phyloP scores from a whole-genome alignment of 2,113 vertebrate species.

The Entosphenus tridentatus region DNA sequence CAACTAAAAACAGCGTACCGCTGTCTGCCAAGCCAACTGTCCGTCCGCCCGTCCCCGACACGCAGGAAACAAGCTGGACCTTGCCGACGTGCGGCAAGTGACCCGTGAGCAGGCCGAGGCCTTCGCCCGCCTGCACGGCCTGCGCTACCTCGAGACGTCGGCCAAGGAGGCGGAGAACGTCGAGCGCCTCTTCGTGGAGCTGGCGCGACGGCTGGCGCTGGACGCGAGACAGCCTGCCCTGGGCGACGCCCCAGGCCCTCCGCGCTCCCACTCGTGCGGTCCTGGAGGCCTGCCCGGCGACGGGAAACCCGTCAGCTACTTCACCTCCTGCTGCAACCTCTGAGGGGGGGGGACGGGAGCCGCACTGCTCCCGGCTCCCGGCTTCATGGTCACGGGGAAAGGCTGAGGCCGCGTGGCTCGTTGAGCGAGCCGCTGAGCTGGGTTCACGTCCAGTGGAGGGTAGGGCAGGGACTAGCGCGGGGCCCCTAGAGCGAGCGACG shows the following conservation, averaged over 20 bases:
- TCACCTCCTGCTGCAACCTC: slow-evolving; percentile 61
- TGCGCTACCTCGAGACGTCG: slow-evolving; percentile 93
- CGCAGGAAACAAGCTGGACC: slow-evolving; percentile 89
- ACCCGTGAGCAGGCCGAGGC: slow-evolving; percentile 73
- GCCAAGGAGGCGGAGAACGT: slow-evolving; percentile 96
- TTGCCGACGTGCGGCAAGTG: slow-evolving; percentile 79
- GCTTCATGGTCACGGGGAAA: neutral
- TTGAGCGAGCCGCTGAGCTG: neutral
- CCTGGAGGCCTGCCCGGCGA: slow-evolving; percentile 42
- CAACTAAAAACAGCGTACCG: no score
- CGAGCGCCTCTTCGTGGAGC: slow-evolving; percentile 94
- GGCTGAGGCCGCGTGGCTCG: neutral
- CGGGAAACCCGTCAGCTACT: slow-evolving; percentile 86
- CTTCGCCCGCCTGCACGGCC: slow-evolving; percentile 72
- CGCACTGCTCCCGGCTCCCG: neutral
- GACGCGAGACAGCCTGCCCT: slow-evolving; percentile 88
- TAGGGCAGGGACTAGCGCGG: neutral
- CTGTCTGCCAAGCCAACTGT: no score
- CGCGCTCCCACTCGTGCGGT: slow-evolving; percentile 10
- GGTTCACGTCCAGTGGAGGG: neutral
- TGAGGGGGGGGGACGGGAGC: neutral
- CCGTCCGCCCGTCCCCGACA: slow-evolving; percentile 1
- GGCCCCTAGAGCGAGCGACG: neutral
- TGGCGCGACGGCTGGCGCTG: slow-evolving; percentile 71
- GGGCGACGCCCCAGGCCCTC: slow-evolving; percentile 74